Evolutionary conservation across 2,888 invertebrate genomes (phyloP), one percentile per base, ranked within the genome.

Genomic region (Epinotia nisella): DNA sequence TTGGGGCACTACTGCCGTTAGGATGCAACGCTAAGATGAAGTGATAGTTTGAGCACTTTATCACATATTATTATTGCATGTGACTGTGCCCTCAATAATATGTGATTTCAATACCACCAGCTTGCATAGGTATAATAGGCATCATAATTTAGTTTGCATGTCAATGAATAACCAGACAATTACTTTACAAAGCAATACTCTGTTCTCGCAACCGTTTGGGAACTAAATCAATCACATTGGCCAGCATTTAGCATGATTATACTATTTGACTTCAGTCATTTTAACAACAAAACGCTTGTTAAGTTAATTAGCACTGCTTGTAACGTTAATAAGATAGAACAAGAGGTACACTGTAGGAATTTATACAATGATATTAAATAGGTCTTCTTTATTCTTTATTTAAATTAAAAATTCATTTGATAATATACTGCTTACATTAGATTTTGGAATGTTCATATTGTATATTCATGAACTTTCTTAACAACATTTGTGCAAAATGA

Each of bases 381-480:
- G 15, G 41, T n/a, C n/a, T n/a, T n/a, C n/a, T 24, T 67, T 59
- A 45, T 67, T n/a, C 49, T 72, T 68, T 68, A 72, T 72, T 71
- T 11, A 60, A 35, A 29, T 13, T 19, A 7, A 61, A 51, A 55
- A 66, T 67, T 35, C 13, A 58, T 5, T n/a, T 15, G 58, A 13
- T 13, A 15, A 55, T 58, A 58, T 5, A 49, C 5, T 49, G n/a
- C 49, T 49, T 41, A 13, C 3, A 13, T 41, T 13, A 49, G n/a
- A 49, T n/a, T 45, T 45, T 49, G 10, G 55, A 55, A 13, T 55
- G 21, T 13, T 13, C 19, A 17, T 29, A 35, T 7, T 29, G 29
- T 35, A n/a, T 15, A 65, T 9, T 24, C 35, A 35, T 35, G 9
- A 35, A 35, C 35, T 9, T 9, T 35, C 35, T 35, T 35, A 29